These are phyloP conservation scores for Oegoconia quadripuncta DNA, from an alignment of 2,888 invertebrate genomes.

Conservation along the genomic window DNA sequence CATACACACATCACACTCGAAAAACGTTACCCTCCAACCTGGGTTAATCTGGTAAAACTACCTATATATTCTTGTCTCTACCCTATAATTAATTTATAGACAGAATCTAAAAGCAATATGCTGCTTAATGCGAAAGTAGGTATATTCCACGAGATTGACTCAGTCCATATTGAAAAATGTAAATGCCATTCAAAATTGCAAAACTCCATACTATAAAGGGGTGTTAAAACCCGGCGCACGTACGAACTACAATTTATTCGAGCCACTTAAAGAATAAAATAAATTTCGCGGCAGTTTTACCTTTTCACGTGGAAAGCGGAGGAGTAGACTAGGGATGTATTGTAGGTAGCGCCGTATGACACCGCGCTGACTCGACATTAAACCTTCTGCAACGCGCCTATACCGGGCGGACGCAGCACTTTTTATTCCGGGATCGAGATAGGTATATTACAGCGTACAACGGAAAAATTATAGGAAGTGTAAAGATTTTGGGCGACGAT, in stretches of 20 bases:
- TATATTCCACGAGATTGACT: no score
- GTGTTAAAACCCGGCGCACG: constrained; percentile 54
- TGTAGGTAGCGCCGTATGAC: constrained; percentile 49
- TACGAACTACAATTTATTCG: constrained; percentile 63
- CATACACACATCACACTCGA: no score
- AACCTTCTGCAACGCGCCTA: constrained; percentile 36
- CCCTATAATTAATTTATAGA: no score
- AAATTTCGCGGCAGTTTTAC: constrained; percentile 58
- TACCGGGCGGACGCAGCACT: constrained; percentile 34
- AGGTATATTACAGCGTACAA: no score
- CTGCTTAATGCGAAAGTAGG: no score
- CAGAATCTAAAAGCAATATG: no score
- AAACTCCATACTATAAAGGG: constrained; percentile 28
- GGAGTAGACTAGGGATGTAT: constrained; percentile 52
- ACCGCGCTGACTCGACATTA: constrained; percentile 54
- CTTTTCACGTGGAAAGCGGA: constrained; percentile 55
- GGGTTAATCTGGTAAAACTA: no score
- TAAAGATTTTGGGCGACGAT: no score
- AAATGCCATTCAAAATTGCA: constrained; percentile 8
- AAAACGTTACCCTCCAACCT: no score
- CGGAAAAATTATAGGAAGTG: constrained; percentile 3
- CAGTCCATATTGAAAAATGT: no score
- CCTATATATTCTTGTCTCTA: no score
- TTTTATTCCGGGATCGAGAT: constrained; percentile 22
- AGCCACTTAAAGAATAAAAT: constrained; percentile 61